Conservation (phyloP, 1,140 invertebrate species). For the Diploscapter pachys region DNA sequence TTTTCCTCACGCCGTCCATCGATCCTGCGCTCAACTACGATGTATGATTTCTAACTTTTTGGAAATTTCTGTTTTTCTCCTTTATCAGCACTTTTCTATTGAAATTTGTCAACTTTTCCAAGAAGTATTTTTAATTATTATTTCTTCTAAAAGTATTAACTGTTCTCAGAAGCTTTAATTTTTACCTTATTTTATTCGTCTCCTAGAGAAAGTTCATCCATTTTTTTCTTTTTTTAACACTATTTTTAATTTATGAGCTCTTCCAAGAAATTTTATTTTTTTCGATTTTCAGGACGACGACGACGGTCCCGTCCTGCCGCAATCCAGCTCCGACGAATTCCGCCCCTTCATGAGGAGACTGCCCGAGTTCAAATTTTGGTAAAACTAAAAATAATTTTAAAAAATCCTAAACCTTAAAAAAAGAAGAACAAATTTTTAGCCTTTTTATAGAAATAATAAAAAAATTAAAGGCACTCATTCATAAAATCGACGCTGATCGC, state of each 20-base stretch:
- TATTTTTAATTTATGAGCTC: neutral
- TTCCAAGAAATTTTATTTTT: neutral
- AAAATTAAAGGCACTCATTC: slow-evolving; percentile 72
- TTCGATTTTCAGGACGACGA: slow-evolving; percentile 37
- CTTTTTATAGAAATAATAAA: neutral
- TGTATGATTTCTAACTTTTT: slow-evolving; percentile 28
- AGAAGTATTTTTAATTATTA: too few species aligned
- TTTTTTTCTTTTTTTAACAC: too few species aligned
- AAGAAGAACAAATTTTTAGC: too few species aligned
- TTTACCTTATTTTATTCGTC: too few species aligned
- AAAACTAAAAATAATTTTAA: neutral
- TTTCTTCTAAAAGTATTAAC: too few species aligned
- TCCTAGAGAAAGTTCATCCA: too few species aligned
- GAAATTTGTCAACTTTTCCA: too few species aligned
- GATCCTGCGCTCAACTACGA: slow-evolving; percentile 70
- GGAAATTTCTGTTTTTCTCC: too few species aligned
- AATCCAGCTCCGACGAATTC: slow-evolving; percentile 91
- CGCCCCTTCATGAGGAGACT: slow-evolving; percentile 93
- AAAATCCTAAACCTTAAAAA: too few species aligned
- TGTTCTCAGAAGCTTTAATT: too few species aligned
- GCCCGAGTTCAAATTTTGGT: slow-evolving; percentile 99
- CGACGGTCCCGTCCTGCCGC: slow-evolving; percentile 71
- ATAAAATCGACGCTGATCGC: slow-evolving; percentile 89
- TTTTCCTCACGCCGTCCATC: slow-evolving; percentile 97
- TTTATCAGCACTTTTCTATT: too few species aligned